Evolutionary conservation across 2,888 invertebrate species (phyloP), one percentile per base, ranked within the genome.

Genomic region (Hydropsyche betteni): DNA sequence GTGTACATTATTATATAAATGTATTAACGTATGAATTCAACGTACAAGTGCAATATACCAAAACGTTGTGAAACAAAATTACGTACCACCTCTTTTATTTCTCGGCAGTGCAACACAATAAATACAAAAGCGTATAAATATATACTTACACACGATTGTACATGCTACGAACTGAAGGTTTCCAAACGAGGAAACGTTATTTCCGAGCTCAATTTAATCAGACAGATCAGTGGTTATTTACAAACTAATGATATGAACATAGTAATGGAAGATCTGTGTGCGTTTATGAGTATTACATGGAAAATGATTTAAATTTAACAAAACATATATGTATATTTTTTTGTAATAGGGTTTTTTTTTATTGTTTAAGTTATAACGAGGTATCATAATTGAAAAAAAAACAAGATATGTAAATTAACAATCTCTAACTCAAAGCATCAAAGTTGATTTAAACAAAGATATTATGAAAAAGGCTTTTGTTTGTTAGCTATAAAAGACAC

Each of bases 11-110:
- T 14, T 58, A 58, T 58, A 58, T 58, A 58, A 58, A 58, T 24
- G 24, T 58, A 58, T 58, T 58, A 58, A 58, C 14, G 58, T 58
- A 58, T 58, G 58, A 58, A 58, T 14, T 58, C 24, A 24, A 58
- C 58, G 58, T 24, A 58, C 24, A 58, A 16, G 58, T 58, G 58
- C 58, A 58, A 58, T 24, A 58, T 58, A 16, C 14, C 14, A 58
- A 58, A 14, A 16, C n/a, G 5, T 16, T 24, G 24, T 24, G 24
- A 58, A 58, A 58, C 8, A 58, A 58, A 16, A 14, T 16, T 4
- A 58, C 24, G 24, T 24, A 24, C 58, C 44, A 44, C 10, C 10
- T 44, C 44, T 10, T 44, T 44, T 44, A 44, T 8, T 6, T 8
- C 44, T 44, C 7, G 6, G 44, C 44, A 44, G 10, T 44, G 44